A percentile compares a stretch with the other conserved stretches of the same genome.
These are phyloP conservation scores for Idris sp. DNA, from an alignment of 1,140 invertebrate genomes.

Conservation along the genomic window DNA sequence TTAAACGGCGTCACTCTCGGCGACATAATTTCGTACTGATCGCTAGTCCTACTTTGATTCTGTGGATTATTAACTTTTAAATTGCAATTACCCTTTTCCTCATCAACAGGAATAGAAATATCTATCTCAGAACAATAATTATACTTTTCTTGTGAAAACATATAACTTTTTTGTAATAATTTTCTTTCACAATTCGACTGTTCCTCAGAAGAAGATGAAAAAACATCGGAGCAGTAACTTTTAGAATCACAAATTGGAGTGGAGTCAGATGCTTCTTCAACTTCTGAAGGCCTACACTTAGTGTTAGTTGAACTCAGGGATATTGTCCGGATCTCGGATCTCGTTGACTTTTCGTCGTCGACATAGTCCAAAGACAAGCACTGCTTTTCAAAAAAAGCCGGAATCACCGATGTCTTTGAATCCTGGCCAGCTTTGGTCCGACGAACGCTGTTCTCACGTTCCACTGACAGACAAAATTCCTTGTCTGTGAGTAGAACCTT, in stretches of 20 bases:
- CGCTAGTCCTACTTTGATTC: constrained; percentile 66
- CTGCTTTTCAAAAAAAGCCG: constrained; percentile 71
- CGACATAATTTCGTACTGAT: constrained; percentile 75
- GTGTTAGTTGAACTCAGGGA: constrained; percentile 69
- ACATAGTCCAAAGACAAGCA: constrained; percentile 74
- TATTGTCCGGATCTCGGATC: constrained; percentile 65
- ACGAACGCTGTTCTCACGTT: constrained; percentile 73
- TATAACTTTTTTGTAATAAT: constrained; percentile 22
- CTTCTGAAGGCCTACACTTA: constrained; percentile 64
- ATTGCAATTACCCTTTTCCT: constrained; percentile 55
- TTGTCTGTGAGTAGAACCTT: constrained; percentile 74
- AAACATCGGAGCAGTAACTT: constrained; percentile 71
- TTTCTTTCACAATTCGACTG: constrained; percentile 28
- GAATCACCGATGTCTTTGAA: constrained; percentile 17
- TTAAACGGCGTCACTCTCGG: constrained; percentile 73
- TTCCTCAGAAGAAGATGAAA: constrained; percentile 65
- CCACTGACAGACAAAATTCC: constrained; percentile 75
- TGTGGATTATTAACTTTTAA: constrained; percentile 48
- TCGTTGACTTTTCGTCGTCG: constrained; percentile 71
- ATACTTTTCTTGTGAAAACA: constrained; percentile 10
- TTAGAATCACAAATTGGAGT: constrained; percentile 67
- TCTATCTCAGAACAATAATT: constrained; percentile 60
- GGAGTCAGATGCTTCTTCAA: constrained; percentile 62
- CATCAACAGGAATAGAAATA: constrained; percentile 70
- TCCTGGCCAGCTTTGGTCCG: no score